Base-by-base conservation (phyloP, 1,140 invertebrate genomes). In the Acromyrmex echinatior region DNA sequence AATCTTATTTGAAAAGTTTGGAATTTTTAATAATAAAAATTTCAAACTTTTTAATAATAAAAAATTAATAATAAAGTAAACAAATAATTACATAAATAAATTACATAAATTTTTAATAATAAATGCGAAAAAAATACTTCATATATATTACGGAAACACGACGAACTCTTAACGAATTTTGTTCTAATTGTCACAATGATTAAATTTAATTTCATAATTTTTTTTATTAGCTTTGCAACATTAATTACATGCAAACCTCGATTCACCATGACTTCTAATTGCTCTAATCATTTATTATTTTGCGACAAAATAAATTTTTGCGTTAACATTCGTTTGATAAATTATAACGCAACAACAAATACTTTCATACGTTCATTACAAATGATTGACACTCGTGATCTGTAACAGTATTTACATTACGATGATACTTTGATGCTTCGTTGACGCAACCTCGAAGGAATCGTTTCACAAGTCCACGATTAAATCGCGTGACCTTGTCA, bases 401-500 rank as follows among this genome's bases (percentile, higher is more conserved):
- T 51, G 39, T 84, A 63, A 84, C 45, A 74, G 63, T 84, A 84
- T 84, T 84, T 74, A 84, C 56, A 45, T 14, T 21, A 74, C 1
- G 70, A 62, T 14, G 80, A 74, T 74, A 1, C 25, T 60, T 49
- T 14, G 78, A 76, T 45, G 5, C 14, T 25, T 21, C 10, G 53
- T 89, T 80, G 81, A 56, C 35, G 65, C 35, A 56, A 74, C 60
- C 66, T 79, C 63, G 45, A 31, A 49, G 78, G 10, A 86, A 78
- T 71, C 78, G 62, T 68, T 82, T 84, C 70, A 35, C 53, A 84
- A 73, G 78, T 89, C 65, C 9, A 28, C 70, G 56, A 87, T 88
- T 87, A 87, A 76, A 62, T 68, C 71, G 18, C 79, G 18, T 31
- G 89, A 84, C 66, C 73, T 89, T 82, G 85, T n/a, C 49, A n/a